A percentile compares a stretch with the other conserved stretches of the same genome.
Evolutionary conservation across 2,113 vertebrate species (phyloP).

Genomic region (Labrus mixtus): DNA sequence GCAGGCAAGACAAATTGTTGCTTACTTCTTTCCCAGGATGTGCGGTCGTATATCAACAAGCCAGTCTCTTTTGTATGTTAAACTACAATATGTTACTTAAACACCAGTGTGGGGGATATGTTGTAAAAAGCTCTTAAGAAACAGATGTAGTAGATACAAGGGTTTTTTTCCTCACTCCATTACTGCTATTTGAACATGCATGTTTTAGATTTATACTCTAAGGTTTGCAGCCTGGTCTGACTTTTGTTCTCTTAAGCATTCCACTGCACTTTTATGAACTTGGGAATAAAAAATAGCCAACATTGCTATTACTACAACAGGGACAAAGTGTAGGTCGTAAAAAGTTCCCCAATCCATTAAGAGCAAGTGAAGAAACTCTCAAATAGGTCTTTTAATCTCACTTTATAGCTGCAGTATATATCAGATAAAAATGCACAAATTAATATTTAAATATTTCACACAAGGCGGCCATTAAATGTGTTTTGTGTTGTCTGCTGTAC

Average conservation of each 20-base stretch:
- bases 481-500: slow-evolving; percentile 41
- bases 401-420: slow-evolving; percentile 66
- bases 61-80: not conserved
- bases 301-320: slow-evolving; percentile 55
- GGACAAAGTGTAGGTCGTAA: slow-evolving; percentile 66
- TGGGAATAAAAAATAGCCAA: slow-evolving; percentile 31
- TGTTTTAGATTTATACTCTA: slow-evolving; percentile 25
- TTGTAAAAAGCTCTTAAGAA: slow-evolving; percentile 13
- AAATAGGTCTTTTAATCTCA: slow-evolving; percentile 72
- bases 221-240: not conserved
- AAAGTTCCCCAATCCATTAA: slow-evolving; percentile 71
- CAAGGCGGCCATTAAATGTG: slow-evolving; percentile 60
- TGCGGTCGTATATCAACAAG: slow-evolving; percentile 34
- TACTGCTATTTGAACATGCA: not conserved
- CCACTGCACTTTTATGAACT: slow-evolving; percentile 52
- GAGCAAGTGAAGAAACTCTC: slow-evolving; percentile 49
- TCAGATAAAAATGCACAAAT: slow-evolving; percentile 64
- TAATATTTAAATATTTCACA: slow-evolving; percentile 75
- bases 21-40: slow-evolving; percentile 27
- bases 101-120: not conserved
- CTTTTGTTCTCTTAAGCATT: slow-evolving; percentile 42
- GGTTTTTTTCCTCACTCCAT: not conserved
- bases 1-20: slow-evolving; percentile 70
- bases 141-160: slow-evolving; percentile 3
- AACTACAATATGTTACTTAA: not conserved